Conservation (phyloP, 2,797 vertebrate species). For the Lates japonicus region DNA sequence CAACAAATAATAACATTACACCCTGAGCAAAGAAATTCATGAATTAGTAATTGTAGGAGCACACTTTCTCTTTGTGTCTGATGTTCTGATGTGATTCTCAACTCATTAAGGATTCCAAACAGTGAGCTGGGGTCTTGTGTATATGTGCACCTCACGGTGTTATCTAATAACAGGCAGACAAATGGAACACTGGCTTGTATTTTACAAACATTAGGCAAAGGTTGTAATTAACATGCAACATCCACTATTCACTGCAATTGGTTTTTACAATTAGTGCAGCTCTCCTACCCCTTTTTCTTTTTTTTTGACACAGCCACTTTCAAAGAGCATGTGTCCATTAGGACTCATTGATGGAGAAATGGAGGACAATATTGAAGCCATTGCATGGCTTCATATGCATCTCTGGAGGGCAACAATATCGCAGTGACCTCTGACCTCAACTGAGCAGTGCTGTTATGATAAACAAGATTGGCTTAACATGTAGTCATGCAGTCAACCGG, state of each 20-base stretch:
- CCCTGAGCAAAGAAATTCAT: slow-evolving; percentile 56
- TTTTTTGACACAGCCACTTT: slow-evolving; percentile 59
- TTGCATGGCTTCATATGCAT: background rate
- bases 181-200: slow-evolving; percentile 76
- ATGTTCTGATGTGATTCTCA: slow-evolving; percentile 61
- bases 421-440: slow-evolving; percentile 8
- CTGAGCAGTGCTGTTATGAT: background rate
- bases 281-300: slow-evolving; percentile 20
- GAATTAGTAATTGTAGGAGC: slow-evolving; percentile 66
- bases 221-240: slow-evolving; percentile 80
- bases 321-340: slow-evolving; percentile 54
- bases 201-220: slow-evolving; percentile 75
- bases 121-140: slow-evolving; percentile 57
- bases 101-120: slow-evolving; percentile 78
- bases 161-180: slow-evolving; percentile 81
- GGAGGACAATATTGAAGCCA: slow-evolving; percentile 21
- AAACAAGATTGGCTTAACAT: background rate
- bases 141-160: slow-evolving; percentile 72
- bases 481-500: background rate
- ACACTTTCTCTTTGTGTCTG: slow-evolving; percentile 41
- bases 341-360: slow-evolving; percentile 49
- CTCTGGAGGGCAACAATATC: background rate
- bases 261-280: slow-evolving; percentile 51
- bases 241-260: slow-evolving; percentile 51
- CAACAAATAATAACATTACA: slow-evolving; percentile 60